Evolutionary conservation across 2,888 invertebrate species (phyloP), one percentile per base, ranked within the genome.

Genomic region (Meandrusa payeni): DNA sequence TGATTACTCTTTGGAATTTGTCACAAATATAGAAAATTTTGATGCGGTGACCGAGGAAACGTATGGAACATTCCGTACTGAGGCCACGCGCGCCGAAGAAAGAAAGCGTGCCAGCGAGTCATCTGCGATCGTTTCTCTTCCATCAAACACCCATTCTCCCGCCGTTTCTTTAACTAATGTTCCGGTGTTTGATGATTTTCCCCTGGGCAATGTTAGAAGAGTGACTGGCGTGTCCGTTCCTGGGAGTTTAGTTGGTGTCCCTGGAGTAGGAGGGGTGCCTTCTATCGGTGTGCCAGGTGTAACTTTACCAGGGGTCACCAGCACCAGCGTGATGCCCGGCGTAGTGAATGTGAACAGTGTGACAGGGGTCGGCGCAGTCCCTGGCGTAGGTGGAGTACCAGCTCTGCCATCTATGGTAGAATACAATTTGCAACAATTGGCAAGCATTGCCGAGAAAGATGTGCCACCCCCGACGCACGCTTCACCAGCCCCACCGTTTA

Each of bases 371-470:
- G 65, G 74, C 17, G 53, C 66, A 6, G 69, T 71, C 6, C 45
- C 72, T 9, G 66, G 69, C 17, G 76, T 75, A 1, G 69, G 76
- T 26, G 76, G 81, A 6, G 79, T 83, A 23, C 67, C 76, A 12
- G 65, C 80, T 29, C 60, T 83, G 56, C 85, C 92, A 5, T 94
- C 94, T 58, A 94, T 95, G 82, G 94, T 94, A 47, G 95, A 96
- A 77, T 96, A 95, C 68, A 96, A 96, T 78, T 81, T 96, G 57
- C 94, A 95, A 53, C 94, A 95, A 71, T 76, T 96, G 65, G 95
- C 95, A 28, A 94, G 93, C 61, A 89, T 96, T 55, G 95, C 94
- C 1, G 95, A 94, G 69, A 93, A 91, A 56, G 91, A 88, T 15
- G 79, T 81, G 20, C 87, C 89, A 0, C 90, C 90, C 29, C 81